Base-by-base conservation (phyloP, 2,888 invertebrate species). In the Drosophila mimetica region DNA sequence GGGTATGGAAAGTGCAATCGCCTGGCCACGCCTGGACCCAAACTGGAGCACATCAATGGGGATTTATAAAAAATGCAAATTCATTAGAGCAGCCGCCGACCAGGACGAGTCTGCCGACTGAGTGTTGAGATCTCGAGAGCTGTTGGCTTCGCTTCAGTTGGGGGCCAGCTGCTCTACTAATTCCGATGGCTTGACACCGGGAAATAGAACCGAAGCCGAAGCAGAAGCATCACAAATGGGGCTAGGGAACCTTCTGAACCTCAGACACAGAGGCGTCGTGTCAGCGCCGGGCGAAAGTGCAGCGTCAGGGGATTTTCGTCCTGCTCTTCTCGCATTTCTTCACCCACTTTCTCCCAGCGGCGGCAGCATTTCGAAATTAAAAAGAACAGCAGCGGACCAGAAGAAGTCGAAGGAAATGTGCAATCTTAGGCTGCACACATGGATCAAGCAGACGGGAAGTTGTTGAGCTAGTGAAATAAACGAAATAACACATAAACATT, bases 41-140 rank as follows among this genome's bases (percentile, higher is more conserved):
- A 82, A 82, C 66, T 82, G 65, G 82, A 73, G 73, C 82, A 83
- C 82, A 86, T 88, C 82, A 86, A 86, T 82, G 79, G 82, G 82
- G 82, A 82, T 83, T 82, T 86, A 88, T 82, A 88, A 82, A 82
- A 82, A 82, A 82, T 88, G 82, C 88, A 82, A 86, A 82, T 82
- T 82, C 88, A 88, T 82, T 82, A 82, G 86, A 88, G 61, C 72
- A 59, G 74, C 72, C 76, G 66, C 60, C 75, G 41, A 54, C 54
- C 69, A 47, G 58, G 53, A 85, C 70, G 64, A 59, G 22, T 16
- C 30, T 14, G 44, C 32, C 25, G 39, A 39, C 39, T 59, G 59
- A 39, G 59, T 58, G 67, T 44, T 32, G 60, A 20, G 39, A 54
- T 46, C 61, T 60, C 44, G 30, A 48, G 53, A 16, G 42, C 53